phyloP scores from a whole-genome alignment of 2,113 vertebrate species.

The Crotalus horridus region DNA sequence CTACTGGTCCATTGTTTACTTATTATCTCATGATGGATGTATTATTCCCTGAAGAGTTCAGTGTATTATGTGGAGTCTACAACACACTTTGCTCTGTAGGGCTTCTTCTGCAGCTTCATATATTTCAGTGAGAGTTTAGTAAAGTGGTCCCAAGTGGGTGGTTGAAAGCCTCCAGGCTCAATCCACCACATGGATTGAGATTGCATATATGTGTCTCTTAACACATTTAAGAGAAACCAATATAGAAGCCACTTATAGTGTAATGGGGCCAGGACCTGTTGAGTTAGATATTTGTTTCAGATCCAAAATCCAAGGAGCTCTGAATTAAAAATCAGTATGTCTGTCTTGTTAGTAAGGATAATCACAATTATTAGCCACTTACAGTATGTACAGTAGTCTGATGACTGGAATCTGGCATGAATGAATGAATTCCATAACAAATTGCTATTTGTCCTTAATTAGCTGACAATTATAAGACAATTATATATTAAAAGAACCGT shows the following conservation, averaged over 20 bases:
- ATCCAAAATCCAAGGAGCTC: neutral
- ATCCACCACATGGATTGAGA: neutral
- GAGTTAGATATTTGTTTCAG: neutral
- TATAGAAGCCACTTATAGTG: too few relatives aligned
- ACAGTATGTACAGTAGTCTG: neutral
- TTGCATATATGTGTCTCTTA: neutral
- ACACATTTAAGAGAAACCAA: neutral
- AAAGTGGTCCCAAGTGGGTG: neutral
- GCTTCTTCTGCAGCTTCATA: neutral
- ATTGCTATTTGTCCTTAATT: neutral
- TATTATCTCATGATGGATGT: slow-evolving; percentile 27
- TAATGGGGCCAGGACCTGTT: neutral
- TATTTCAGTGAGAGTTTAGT: neutral
- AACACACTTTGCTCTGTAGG: neutral
- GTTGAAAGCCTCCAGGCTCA: neutral
- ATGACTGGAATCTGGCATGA: neutral
- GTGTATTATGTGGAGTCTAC: slow-evolving; percentile 12
- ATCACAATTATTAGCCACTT: neutral
- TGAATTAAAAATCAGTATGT: neutral
- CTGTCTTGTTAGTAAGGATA: neutral
- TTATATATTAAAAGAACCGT: neutral
- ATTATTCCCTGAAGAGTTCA: neutral
- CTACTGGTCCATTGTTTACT: slow-evolving; percentile 25
- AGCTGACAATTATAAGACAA: neutral
- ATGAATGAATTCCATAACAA: neutral